These are phyloP conservation scores for Gastracanthus pulcherrimus DNA, from an alignment of 2,888 invertebrate species.

Conservation along the genomic window DNA sequence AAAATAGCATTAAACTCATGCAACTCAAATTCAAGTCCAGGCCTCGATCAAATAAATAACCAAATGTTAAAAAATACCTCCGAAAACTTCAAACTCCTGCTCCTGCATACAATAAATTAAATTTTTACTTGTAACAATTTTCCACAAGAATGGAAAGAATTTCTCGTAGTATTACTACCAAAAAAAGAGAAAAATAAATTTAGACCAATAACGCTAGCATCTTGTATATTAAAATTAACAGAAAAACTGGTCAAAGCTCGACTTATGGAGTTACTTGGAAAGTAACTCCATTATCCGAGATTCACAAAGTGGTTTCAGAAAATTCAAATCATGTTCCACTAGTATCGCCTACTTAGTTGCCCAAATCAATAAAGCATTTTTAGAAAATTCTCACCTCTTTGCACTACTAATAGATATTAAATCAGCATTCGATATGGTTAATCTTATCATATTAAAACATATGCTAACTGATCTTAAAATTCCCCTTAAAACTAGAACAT, in stretches of 20 bases:
- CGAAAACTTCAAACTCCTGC: neutral
- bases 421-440: conserved; percentile 25
- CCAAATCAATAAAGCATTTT: neutral
- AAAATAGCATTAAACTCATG: neutral
- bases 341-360: neutral
- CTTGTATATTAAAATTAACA: neutral
- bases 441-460: neutral
- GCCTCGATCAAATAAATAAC: conserved; percentile 9
- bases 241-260: conserved; percentile 14
- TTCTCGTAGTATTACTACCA: conserved; percentile 1
- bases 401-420: conserved; percentile 19
- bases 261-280: neutral
- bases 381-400: neutral
- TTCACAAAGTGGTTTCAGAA: conserved; percentile 27
- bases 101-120: neutral
- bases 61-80: conserved; percentile 8
- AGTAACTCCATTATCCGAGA: neutral
- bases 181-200: conserved; percentile 12
- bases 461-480: neutral
- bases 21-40: neutral
- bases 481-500: conserved; percentile 1
- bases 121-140: neutral
- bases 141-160: conserved; percentile 5
- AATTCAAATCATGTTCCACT: neutral
- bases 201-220: conserved; percentile 14